phyloP scores from a whole-genome alignment of 2,888 invertebrate species.

The Phorcus lineatus region DNA sequence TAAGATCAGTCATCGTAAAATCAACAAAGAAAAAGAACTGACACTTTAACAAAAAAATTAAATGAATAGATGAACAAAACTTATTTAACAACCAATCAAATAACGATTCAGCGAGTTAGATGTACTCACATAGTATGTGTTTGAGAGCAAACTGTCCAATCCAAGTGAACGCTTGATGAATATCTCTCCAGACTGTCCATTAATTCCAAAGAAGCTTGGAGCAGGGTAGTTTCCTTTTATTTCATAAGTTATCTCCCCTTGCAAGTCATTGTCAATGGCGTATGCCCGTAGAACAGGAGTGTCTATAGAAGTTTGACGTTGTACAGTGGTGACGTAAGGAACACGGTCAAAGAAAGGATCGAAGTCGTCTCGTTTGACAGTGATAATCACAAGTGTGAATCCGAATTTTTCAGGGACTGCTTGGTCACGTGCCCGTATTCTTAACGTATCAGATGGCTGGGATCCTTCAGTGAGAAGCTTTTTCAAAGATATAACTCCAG shows the following conservation, averaged over 20 bases:
- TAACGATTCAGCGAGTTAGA: no score
- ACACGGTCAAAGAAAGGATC: slow-evolving; percentile 50
- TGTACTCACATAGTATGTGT: slow-evolving; percentile 37
- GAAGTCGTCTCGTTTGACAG: slow-evolving; percentile 46
- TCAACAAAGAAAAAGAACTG: no score
- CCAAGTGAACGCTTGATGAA: slow-evolving; percentile 46
- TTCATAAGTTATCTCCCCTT: slow-evolving; percentile 49
- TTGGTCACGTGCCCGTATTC: slow-evolving; percentile 64
- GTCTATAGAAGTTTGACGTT: slow-evolving; percentile 57
- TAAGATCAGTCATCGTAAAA: background rate
- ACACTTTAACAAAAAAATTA: no score
- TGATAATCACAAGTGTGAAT: slow-evolving; percentile 50
- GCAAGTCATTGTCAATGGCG: slow-evolving; percentile 60
- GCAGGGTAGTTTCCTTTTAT: slow-evolving; percentile 53
- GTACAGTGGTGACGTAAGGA: slow-evolving; percentile 56
- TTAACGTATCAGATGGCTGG: slow-evolving; percentile 52
- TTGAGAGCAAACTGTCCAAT: slow-evolving; percentile 46
- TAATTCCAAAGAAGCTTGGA: slow-evolving; percentile 53
- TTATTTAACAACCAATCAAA: no score
- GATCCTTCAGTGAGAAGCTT: slow-evolving; percentile 56
- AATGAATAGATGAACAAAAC: no score
- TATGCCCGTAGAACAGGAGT: slow-evolving; percentile 49
- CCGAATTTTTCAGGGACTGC: slow-evolving; percentile 51
- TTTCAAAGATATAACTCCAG: slow-evolving; percentile 60
- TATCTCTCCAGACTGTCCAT: slow-evolving; percentile 45